Conservation (phyloP, 1,140 invertebrate species). For the Eciton burchellii region DNA sequence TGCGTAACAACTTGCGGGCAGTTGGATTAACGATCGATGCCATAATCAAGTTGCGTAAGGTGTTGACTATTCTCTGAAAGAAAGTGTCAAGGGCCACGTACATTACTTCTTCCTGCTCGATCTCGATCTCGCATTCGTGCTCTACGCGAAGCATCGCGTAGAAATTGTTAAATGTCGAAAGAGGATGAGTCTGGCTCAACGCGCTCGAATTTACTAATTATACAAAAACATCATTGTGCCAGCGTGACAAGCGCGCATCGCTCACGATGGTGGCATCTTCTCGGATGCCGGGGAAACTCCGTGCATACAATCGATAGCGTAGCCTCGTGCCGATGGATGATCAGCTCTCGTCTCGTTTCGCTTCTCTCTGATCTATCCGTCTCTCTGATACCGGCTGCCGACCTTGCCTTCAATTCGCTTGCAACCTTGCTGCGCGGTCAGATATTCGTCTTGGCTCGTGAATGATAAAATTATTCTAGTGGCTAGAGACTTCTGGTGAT, state of each 20-base stretch:
- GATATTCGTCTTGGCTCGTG: background rate
- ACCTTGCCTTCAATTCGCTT: background rate
- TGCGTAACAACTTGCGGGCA: constrained; percentile 77
- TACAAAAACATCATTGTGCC: background rate
- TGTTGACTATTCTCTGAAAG: constrained; percentile 52
- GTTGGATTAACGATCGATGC: constrained; percentile 76
- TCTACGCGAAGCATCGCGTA: constrained; percentile 69
- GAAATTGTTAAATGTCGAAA: background rate
- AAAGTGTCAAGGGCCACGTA: constrained; percentile 68
- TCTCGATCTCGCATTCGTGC: constrained; percentile 75
- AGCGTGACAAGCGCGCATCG: constrained; percentile 9
- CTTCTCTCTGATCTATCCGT: background rate
- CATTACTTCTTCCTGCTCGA: constrained; percentile 67
- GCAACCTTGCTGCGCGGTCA: background rate
- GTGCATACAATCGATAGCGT: constrained; percentile 12
- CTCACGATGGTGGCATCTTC: constrained; percentile 34
- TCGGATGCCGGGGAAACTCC: background rate
- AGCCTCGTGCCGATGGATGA: constrained; percentile 27
- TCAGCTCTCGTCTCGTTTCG: background rate
- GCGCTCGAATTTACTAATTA: constrained; percentile 3
- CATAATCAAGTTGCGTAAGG: constrained; percentile 68
- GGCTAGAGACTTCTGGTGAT: no score
- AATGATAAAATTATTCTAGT: constrained; percentile 24
- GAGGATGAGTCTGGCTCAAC: background rate
- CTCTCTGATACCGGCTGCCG: constrained; percentile 3